A percentile compares a stretch with the other conserved stretches of the same genome.
phyloP scores from a whole-genome alignment of 2,888 invertebrate genomes.

The Tenthredo mesomela region DNA sequence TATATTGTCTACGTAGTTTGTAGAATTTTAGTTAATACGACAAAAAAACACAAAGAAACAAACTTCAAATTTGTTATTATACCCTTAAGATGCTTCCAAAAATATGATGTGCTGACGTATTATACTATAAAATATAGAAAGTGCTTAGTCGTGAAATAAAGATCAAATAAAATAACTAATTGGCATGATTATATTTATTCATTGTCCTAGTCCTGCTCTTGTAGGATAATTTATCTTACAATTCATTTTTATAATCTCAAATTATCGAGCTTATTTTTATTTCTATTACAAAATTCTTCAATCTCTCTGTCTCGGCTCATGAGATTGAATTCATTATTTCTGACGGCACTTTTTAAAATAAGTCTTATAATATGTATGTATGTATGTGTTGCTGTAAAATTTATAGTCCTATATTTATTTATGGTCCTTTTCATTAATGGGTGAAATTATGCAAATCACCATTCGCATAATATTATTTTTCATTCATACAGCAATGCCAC shows the following conservation, averaged over 20 bases:
- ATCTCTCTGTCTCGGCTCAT: not conserved
- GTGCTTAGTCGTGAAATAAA: conserved; percentile 38
- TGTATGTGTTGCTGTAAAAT: not conserved
- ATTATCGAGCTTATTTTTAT: not conserved
- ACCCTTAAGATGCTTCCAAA: conserved; percentile 28
- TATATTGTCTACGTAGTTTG: conserved; percentile 9
- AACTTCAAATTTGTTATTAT: not conserved
- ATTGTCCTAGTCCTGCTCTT: conserved; percentile 19
- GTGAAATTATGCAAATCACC: not conserved
- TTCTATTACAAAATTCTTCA: too few species aligned
- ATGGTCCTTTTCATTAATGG: not conserved
- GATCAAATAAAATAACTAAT: conserved; percentile 23
- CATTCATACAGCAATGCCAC: conserved; percentile 21
- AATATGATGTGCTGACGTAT: not conserved
- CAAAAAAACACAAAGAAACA: not conserved
- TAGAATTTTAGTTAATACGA: not conserved
- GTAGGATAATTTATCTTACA: not conserved
- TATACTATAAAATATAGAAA: conserved; percentile 17
- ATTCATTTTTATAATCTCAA: not conserved
- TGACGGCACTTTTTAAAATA: conserved; percentile 16
- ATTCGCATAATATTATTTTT: not conserved
- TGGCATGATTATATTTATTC: conserved; percentile 24
- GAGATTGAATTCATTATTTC: conserved; percentile 19
- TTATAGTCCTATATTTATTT: too few species aligned
- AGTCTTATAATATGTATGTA: not conserved